Percentiles rank a stretch among this genome's conserved stretches.
Evolutionary conservation across 2,888 invertebrate genomes (phyloP).

Genomic region (Rugalucina vietnamica): DNA sequence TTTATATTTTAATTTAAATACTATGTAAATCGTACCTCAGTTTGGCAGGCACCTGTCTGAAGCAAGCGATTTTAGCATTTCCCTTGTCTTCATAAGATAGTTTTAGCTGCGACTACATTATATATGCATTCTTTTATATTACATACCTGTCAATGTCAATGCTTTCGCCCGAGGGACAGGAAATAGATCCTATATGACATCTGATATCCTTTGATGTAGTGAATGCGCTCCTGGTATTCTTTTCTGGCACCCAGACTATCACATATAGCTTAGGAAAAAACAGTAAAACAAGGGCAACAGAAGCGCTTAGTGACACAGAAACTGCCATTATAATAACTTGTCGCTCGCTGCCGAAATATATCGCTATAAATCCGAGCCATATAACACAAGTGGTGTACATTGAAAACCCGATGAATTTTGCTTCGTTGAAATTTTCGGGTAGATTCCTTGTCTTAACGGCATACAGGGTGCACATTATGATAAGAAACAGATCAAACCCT

Average conservation of each 20-base stretch:
- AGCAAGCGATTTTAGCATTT: no score
- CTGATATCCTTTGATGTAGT: conserved; percentile 90
- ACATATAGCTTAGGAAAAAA: conserved; percentile 92
- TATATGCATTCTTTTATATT: neutral
- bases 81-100: no score
- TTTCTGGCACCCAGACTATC: conserved; percentile 90
- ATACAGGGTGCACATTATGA: conserved; percentile 95
- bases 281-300: conserved; percentile 89
- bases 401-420: conserved; percentile 92
- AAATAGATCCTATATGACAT: conserved; percentile 87
- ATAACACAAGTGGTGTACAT: conserved; percentile 99
- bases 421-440: conserved; percentile 98
- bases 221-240: conserved; percentile 90
- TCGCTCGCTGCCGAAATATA: conserved; percentile 94
- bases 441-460: conserved; percentile 92
- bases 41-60: no score
- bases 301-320: conserved; percentile 90
- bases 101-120: no score
- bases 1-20: no score
- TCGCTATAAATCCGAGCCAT: conserved; percentile 98
- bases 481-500: conserved; percentile 89
- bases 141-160: conserved; percentile 75
- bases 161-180: conserved; percentile 78
- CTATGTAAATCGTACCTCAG: no score
- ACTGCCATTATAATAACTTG: conserved; percentile 88